A percentile compares a stretch with the other conserved stretches of the same genome.
Conservation (phyloP, 92 coral and sea anemone species). For the Scolanthus callimorphus region DNA sequence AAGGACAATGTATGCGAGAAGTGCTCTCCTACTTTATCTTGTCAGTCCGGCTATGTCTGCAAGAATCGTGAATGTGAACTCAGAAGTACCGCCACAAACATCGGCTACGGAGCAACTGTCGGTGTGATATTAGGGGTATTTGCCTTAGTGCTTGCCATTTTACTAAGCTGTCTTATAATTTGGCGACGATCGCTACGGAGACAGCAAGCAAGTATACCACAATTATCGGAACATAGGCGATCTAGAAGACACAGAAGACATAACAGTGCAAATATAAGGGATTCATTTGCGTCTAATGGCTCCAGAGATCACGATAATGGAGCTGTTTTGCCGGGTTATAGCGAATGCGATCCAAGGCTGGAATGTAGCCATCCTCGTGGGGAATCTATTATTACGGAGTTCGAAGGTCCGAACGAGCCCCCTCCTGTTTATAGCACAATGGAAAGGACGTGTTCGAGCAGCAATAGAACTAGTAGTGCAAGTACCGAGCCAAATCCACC, state of each 20-base stretch:
- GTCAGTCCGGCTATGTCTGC: background rate
- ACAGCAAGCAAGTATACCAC: background rate
- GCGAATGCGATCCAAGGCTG: background rate
- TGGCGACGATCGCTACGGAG: background rate
- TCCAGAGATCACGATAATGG: no score
- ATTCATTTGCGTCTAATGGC: no score
- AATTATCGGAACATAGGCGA: no score
- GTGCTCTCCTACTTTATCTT: background rate
- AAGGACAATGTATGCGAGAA: background rate
- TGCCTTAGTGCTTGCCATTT: background rate
- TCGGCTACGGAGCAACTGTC: background rate
- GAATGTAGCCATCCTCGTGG: background rate
- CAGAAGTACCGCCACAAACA: background rate
- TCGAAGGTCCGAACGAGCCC: constrained; percentile 1
- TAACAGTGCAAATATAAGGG: no score
- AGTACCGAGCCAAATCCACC: background rate
- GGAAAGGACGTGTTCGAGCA: background rate
- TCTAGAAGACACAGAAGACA: no score
- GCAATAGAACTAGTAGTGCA: background rate
- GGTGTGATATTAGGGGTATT: constrained; percentile 1
- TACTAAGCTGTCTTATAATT: background rate
- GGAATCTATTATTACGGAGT: background rate
- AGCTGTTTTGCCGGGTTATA: background rate
- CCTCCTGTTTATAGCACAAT: background rate
- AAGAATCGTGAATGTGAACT: background rate